Percentiles rank a stretch among this genome's conserved stretches.
These are phyloP conservation scores for Aegotheles bennettii DNA, from an alignment of 2,113 vertebrate species.

Conservation along the genomic window DNA sequence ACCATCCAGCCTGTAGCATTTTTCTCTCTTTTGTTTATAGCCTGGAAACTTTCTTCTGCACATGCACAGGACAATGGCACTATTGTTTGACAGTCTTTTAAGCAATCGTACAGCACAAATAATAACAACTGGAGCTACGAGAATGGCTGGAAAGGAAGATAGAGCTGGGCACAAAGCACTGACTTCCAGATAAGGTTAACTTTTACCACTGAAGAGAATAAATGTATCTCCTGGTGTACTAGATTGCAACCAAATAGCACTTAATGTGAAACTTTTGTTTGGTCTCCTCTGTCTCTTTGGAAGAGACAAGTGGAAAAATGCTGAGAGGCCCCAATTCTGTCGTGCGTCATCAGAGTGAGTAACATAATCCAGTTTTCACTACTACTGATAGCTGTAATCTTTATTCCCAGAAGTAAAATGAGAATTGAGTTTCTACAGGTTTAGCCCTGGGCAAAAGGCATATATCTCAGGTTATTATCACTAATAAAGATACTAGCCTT, in stretches of 20 bases:
- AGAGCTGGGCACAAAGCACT: neutral
- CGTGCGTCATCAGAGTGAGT: neutral
- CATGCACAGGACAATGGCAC: neutral
- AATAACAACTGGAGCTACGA: neutral
- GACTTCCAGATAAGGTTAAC: neutral
- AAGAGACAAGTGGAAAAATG: neutral
- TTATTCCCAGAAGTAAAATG: neutral
- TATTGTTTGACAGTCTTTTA: neutral
- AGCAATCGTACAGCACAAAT: neutral
- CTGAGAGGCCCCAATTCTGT: neutral
- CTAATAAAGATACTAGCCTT: neutral
- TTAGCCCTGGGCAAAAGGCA: neutral
- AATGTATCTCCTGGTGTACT: neutral
- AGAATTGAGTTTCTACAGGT: neutral
- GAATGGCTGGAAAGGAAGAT: neutral
- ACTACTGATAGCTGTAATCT: neutral
- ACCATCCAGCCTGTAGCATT: neutral
- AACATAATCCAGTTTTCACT: neutral
- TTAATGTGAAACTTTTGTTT: neutral
- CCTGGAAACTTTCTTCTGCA: neutral
- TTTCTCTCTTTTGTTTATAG: neutral
- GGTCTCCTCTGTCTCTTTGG: neutral
- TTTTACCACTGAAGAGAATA: neutral
- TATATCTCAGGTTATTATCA: neutral
- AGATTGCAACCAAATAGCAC: neutral